These are phyloP conservation scores for Eudemis profundana DNA, from an alignment of 2,888 invertebrate genomes.

Conservation along the genomic window DNA sequence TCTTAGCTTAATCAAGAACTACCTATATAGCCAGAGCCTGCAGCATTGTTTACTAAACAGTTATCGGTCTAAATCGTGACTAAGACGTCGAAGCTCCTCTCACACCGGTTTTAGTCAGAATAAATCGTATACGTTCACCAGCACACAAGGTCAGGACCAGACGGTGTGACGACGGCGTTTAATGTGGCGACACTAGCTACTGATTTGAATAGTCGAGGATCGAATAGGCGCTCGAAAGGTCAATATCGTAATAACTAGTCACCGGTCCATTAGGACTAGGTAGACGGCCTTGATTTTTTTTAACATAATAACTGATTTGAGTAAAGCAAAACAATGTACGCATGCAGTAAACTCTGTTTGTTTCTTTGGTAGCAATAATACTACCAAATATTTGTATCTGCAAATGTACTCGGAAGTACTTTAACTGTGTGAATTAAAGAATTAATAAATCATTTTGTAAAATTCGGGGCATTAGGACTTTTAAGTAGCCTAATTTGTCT, in stretches of 20 bases:
- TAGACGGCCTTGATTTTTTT: constrained; percentile 31
- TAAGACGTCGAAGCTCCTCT: constrained; percentile 17
- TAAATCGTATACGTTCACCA: constrained; percentile 63
- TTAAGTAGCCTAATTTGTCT: constrained; percentile 6
- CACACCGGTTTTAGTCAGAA: constrained; percentile 44
- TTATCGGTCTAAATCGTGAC: constrained; percentile 29
- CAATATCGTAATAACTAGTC: constrained; percentile 50
- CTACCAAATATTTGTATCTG: too few relatives aligned
- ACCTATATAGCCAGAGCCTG: neutral
- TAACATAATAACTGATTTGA: constrained; percentile 12
- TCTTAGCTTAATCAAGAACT: neutral
- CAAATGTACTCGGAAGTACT: too few relatives aligned
- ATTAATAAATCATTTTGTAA: too few relatives aligned
- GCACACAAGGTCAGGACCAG: constrained; percentile 71
- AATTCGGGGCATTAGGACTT: neutral
- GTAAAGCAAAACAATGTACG: constrained; percentile 14
- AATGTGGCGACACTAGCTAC: constrained; percentile 50
- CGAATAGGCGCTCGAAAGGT: constrained; percentile 50
- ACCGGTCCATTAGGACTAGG: constrained; percentile 32
- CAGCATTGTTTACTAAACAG: constrained; percentile 22
- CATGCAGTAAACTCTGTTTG: too few relatives aligned
- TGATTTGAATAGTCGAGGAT: constrained; percentile 57
- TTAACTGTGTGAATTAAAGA: neutral
- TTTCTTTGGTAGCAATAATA: too few relatives aligned
- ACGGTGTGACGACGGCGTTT: constrained; percentile 54